Evolutionary conservation across 2,113 vertebrate species (phyloP).

Genomic region (Vanacampus margaritifer): DNA sequence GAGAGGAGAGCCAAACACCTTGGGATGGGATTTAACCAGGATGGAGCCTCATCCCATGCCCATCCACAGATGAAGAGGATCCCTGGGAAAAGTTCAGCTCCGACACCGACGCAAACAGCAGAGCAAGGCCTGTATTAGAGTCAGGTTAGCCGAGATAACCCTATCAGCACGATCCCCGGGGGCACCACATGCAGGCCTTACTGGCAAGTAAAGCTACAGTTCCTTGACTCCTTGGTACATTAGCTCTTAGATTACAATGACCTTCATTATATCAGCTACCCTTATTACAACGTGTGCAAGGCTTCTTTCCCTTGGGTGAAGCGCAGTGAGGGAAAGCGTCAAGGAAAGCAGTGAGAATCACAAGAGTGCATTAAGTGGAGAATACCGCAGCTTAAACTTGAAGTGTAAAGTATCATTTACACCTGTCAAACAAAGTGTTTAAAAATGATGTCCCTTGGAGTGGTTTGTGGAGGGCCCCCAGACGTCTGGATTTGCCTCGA

Average conservation of each 20-base stretch:
- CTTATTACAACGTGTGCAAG: slow-evolving; percentile 73
- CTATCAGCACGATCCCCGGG: slow-evolving; percentile 73
- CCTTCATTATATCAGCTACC: slow-evolving; percentile 79
- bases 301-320: slow-evolving; percentile 61
- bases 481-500: not conserved
- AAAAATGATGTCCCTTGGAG: not conserved
- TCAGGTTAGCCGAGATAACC: slow-evolving; percentile 79
- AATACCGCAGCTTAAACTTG: slow-evolving; percentile 23
- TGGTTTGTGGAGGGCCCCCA: not conserved
- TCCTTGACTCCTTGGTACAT: slow-evolving; percentile 75
- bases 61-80: slow-evolving; percentile 58
- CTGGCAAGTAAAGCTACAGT: slow-evolving; percentile 72
- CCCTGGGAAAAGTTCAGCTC: slow-evolving; percentile 70
- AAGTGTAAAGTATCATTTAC: slow-evolving; percentile 23
- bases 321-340: slow-evolving; percentile 62
- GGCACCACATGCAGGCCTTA: slow-evolving; percentile 63
- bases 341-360: slow-evolving; percentile 58
- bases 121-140: slow-evolving; percentile 71
- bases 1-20: slow-evolving; percentile 62
- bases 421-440: slow-evolving; percentile 17
- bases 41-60: slow-evolving; percentile 56
- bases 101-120: slow-evolving; percentile 65
- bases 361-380: slow-evolving; percentile 28
- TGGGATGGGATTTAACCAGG: slow-evolving; percentile 74
- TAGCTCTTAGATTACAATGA: slow-evolving; percentile 79